Conservation (phyloP, 2,797 vertebrate species). For the Eleutherodactylus coqui region DNA sequence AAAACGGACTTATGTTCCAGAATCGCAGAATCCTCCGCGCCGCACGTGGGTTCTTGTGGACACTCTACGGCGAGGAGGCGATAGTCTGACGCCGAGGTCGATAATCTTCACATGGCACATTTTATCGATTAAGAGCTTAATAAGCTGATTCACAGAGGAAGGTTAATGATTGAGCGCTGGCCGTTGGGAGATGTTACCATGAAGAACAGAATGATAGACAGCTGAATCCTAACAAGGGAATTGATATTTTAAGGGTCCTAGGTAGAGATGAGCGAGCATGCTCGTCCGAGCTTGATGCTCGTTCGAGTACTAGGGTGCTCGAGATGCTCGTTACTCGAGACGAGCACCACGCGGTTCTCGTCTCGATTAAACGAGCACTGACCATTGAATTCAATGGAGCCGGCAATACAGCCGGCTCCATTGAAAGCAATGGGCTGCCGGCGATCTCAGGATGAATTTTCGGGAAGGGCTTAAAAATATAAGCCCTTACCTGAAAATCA, state of each 20-base stretch:
- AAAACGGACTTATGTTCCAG: slow-evolving; percentile 25
- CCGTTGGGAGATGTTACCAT: slow-evolving; percentile 37
- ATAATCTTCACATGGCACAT: slow-evolving; percentile 57
- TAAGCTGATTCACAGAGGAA: slow-evolving; percentile 47
- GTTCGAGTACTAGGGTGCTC: too few relatives aligned
- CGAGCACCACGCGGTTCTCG: too few relatives aligned
- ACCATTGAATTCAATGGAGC: too few relatives aligned
- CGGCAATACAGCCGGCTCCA: too few relatives aligned
- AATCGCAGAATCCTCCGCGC: slow-evolving; percentile 28
- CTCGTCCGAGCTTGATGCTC: too few relatives aligned
- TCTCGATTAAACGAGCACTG: too few relatives aligned
- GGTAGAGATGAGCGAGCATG: too few relatives aligned
- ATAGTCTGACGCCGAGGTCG: slow-evolving; percentile 46
- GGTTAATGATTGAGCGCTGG: slow-evolving; percentile 50
- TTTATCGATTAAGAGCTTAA: slow-evolving; percentile 57
- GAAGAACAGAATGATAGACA: slow-evolving; percentile 42
- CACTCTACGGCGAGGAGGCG: slow-evolving; percentile 34
- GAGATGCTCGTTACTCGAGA: too few relatives aligned
- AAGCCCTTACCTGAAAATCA: too few relatives aligned
- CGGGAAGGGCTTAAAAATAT: too few relatives aligned
- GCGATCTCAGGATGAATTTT: too few relatives aligned
- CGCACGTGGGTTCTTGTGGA: slow-evolving; percentile 13
- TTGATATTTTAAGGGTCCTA: slow-evolving; percentile 36
- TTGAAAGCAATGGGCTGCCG: too few relatives aligned
- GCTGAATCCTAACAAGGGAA: slow-evolving; percentile 31